Evolutionary conservation across 2,888 invertebrate species (phyloP).

Genomic region (Tachina lurida): DNA sequence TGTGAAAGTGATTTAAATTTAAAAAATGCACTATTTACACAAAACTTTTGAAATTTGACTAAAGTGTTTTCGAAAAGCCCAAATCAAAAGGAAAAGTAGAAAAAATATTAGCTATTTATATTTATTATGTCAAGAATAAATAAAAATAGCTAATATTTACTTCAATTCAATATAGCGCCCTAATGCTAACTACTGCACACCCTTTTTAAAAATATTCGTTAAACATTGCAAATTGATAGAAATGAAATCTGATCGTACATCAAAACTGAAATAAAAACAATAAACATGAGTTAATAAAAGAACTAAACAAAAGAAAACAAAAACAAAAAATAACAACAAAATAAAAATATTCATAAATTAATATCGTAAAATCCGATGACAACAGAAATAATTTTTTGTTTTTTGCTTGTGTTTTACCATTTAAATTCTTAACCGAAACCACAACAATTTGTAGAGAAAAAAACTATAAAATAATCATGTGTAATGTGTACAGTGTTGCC

Average conservation of each 20-base stretch:
- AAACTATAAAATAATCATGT: constrained; percentile 32
- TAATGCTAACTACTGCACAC: background rate
- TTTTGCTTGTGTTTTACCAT: constrained; percentile 37
- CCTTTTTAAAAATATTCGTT: constrained; percentile 2
- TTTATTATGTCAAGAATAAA: too few species aligned
- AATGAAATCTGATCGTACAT: constrained; percentile 57
- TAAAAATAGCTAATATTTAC: too few species aligned
- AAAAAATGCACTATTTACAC: too few species aligned
- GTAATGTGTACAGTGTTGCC: constrained; percentile 16
- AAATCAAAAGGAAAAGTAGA: too few species aligned
- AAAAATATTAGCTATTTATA: fast-evolving
- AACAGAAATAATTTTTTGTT: background rate
- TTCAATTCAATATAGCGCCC: background rate
- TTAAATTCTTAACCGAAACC: constrained; percentile 48
- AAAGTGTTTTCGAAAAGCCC: too few species aligned
- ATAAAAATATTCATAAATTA: constrained; percentile 37
- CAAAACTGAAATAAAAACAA: constrained; percentile 44
- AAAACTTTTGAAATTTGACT: too few species aligned
- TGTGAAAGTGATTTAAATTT: too few species aligned
- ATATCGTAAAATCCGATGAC: constrained; percentile 41
- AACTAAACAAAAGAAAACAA: background rate
- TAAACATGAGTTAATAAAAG: constrained; percentile 40
- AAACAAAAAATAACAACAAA: background rate
- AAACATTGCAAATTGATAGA: constrained; percentile 38
- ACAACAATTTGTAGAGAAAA: constrained; percentile 53